A percentile compares a stretch with the other conserved stretches of the same genome.
Conservation (phyloP, 2,113 vertebrate genomes). For the Xenopus laevis region DNA sequence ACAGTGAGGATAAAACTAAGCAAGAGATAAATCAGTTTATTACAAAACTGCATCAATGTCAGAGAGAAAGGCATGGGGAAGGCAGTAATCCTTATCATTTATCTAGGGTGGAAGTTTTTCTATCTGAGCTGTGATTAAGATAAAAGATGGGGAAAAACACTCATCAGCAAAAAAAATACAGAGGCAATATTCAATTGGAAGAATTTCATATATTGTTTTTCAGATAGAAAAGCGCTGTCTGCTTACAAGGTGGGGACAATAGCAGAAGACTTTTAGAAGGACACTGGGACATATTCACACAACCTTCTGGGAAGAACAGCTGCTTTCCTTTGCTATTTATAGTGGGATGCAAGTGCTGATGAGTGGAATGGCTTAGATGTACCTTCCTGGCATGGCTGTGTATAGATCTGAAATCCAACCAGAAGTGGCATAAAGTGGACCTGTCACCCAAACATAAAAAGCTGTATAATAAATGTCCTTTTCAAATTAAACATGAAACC, state of each 20-base stretch:
- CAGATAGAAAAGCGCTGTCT: not conserved
- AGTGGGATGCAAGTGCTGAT: not conserved
- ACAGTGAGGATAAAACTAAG: conserved; percentile 50
- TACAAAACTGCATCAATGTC: conserved; percentile 37
- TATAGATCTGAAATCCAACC: not conserved
- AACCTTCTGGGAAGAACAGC: not conserved
- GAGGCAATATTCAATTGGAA: not conserved
- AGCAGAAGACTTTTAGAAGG: not conserved
- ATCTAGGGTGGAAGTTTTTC: conserved; percentile 8
- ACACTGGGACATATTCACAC: not conserved
- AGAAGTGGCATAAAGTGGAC: not conserved
- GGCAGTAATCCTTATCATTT: conserved; percentile 22
- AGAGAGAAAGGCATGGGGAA: conserved; percentile 5
- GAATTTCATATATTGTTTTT: not conserved
- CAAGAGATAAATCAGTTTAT: conserved; percentile 42
- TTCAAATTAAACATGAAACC: no score
- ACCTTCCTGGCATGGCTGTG: not conserved
- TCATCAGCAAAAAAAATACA: conserved; percentile 2
- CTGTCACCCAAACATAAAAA: no score
- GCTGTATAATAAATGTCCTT: no score
- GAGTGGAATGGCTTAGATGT: not conserved
- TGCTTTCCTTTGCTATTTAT: conserved; percentile 2
- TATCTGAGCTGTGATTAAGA: conserved; percentile 17
- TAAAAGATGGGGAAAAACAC: not conserved
- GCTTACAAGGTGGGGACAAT: not conserved